phyloP scores from a whole-genome alignment of 2,888 invertebrate species.

The Pimpla rufipes region DNA sequence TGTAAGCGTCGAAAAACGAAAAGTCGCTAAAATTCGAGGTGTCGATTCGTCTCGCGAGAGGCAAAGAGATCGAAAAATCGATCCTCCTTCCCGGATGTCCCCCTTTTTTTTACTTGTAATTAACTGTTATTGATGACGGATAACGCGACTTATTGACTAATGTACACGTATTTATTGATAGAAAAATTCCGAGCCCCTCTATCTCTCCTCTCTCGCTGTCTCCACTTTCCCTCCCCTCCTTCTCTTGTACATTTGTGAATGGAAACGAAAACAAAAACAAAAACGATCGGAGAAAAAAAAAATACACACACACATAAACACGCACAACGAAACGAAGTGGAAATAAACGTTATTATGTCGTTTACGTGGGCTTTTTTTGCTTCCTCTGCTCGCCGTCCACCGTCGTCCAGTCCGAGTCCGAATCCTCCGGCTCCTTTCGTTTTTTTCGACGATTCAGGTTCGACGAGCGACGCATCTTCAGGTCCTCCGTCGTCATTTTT shows the following conservation, averaged over 20 bases:
- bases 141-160: constrained; percentile 74
- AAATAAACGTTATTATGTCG: constrained; percentile 41
- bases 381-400: constrained; percentile 56
- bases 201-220: constrained; percentile 71
- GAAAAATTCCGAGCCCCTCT: constrained; percentile 68
- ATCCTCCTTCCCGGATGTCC: background rate
- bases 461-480: background rate
- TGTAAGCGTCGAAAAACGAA: background rate
- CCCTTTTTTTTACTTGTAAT: constrained; percentile 75
- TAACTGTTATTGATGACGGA: constrained; percentile 71
- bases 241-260: constrained; percentile 77
- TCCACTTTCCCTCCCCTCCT: background rate
- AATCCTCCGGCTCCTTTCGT: constrained; percentile 35
- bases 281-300: constrained; percentile 7
- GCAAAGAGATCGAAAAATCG: constrained; percentile 1
- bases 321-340: background rate
- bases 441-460: constrained; percentile 50
- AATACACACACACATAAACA: constrained; percentile 13
- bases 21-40: background rate
- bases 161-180: constrained; percentile 82
- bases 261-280: constrained; percentile 72
- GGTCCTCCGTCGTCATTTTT: constrained; percentile 39
- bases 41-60: background rate
- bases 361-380: constrained; percentile 37
- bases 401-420: constrained; percentile 46